Evolutionary conservation across 2,797 vertebrate species (phyloP), one percentile per base, ranked within the genome.

Genomic region (Trachops cirrhosus): DNA sequence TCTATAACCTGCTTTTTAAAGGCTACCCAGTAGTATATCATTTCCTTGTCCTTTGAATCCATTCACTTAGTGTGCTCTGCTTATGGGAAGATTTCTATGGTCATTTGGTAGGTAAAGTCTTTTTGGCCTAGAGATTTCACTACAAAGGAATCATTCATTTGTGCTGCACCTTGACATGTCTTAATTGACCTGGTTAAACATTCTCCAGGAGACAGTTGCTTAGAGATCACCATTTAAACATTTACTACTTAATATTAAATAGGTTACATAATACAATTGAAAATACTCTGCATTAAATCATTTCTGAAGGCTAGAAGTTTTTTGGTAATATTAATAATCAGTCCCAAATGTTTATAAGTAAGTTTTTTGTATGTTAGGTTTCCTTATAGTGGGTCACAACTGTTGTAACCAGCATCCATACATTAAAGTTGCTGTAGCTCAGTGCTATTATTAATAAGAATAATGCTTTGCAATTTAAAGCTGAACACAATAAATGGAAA

Each of bases 401-500:
- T 80, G 3, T 80, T 88, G 4, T 64, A 94, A 73, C 39, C 46
- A 73, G 68, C 74, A 68, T 83, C 22, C n/a, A 84, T 26, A 86
- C 15, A 79, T 95, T 95, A 83, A 95, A 54, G 32, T 86, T 94
- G 95, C 50, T 93, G 52, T 88, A 93, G 18, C 34, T 88, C 39
- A 71, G 32, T 77, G 39, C 32, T 79, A 24, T 95, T 80, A 82
- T 73, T 96, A 90, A 82, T 83, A 96, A 78, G 64, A 92, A 79
- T 52, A 93, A 93, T 78, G 41, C 14, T 88, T 94, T 94, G 78
- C 41, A 44, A 57, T 91, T 94, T 94, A 89, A 93, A 95, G 29
- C 46, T 94, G 62, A 93, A 95, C 89, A 74, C 62, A 89, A 68
- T 82, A 93, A 77, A 91, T 73, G 22, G 84, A 86, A 96, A 95